Evolutionary conservation across 2,113 vertebrate species (phyloP).

Genomic region (Sceloporus undulatus): DNA sequence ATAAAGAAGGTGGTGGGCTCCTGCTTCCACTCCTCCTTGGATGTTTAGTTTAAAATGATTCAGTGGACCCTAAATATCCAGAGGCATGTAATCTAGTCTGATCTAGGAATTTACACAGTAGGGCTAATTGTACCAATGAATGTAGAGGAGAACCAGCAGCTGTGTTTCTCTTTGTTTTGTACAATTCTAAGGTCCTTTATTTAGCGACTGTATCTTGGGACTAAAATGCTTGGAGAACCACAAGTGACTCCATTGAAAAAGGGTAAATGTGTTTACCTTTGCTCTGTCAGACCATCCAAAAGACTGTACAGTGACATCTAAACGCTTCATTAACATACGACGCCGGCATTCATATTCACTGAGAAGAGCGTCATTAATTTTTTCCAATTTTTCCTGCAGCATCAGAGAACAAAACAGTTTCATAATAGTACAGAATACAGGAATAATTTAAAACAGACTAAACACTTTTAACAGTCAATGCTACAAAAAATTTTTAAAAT

Average conservation of each 20-base stretch:
- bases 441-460: neutral
- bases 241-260: conserved; percentile 58
- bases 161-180: neutral
- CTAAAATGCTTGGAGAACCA: conserved; percentile 1
- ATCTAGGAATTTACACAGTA: too few relatives aligned
- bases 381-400: conserved; percentile 84
- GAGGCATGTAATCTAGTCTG: too few relatives aligned
- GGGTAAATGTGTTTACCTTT: conserved; percentile 80
- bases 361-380: conserved; percentile 85
- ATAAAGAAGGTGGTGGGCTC: neutral
- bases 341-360: conserved; percentile 94
- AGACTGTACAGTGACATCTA: conserved; percentile 97
- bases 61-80: too few relatives aligned
- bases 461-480: neutral
- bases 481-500: neutral
- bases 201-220: fast-evolving
- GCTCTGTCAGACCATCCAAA: conserved; percentile 98
- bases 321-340: conserved; percentile 94
- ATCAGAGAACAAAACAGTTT: conserved; percentile 23
- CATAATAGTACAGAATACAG: neutral
- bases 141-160: neutral
- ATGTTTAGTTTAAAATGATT: neutral
- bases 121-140: neutral
- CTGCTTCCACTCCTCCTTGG: neutral
- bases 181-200: neutral